Evolutionary conservation across 2,888 invertebrate species (phyloP), one percentile per base, ranked within the genome.

Genomic region (Pristionchus japonicus): DNA sequence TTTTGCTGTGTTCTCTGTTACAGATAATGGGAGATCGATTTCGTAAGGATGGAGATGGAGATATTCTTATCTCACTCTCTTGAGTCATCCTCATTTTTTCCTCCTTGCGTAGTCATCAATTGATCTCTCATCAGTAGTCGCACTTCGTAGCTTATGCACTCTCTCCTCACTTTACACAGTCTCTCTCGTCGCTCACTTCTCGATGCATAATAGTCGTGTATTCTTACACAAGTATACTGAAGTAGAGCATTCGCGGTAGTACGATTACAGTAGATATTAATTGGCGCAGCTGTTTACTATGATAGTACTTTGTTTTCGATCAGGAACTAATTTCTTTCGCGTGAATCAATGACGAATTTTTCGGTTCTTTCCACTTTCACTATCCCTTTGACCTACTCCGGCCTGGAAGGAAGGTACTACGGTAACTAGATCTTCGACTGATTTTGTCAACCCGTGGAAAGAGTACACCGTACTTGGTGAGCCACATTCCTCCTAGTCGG

Each of bases 381-480:
- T 15, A 43, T n/a, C 37, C 47, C 23, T 15, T 40, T 77, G 43
- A 77, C 43, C 47, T 43, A 40, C 40, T 37, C 31, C 34, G 13
- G 17, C 37, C 7, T 37, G 7, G 31, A 40, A 40, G n/a, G 27
- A 0, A 27, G 27, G 4, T 70, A 70, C 70, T 77, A 40, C 77
- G 70, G 70, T 70, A 70, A 47, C 47, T 27, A 43, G 11, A 40
- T 40, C 40, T 40, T 34, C 43, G 27, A 6, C 43, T 27, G 9
- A n/a, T 77, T 47, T 47, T 47, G 43, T 27, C 77, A 7, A 27
- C 20, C n/a, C 40, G 7, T 34, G 31, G 40, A 15, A 2, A 77
- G 27, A 77, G 77, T 77, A 47, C 77, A 47, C n/a, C 6, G 77
- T 77, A 77, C 77, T 77, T 77, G n/a, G 77, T 77, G 77, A 77